Evolutionary conservation across 2,888 invertebrate genomes (phyloP), one percentile per base, ranked within the genome.

Genomic region (Clepsis dumicolana): DNA sequence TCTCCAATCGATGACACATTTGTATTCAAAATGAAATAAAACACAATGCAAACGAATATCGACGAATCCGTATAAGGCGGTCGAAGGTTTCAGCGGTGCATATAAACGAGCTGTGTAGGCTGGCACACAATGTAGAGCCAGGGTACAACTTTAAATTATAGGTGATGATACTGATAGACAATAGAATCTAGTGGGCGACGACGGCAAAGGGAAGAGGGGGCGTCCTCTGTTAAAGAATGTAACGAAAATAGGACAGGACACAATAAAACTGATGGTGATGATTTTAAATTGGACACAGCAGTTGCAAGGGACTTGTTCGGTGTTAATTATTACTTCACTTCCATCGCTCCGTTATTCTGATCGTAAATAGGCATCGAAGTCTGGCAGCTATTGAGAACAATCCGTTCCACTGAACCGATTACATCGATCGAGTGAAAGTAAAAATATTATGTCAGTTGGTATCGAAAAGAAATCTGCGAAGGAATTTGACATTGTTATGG

Each of bases 81-180:
- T 71, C 61, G 82, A 82, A 83, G 86, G 84, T 80, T 81, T 77
- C 73, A 78, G 73, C 74, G 77, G 71, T 84, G 90, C 83, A 90
- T 88, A 84, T 77, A 77, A 86, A 90, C 78, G 75, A 78, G 72
- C 32, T 44, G 83, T 79, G 89, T 90, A 80, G 90, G 90, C 73
- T 64, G 83, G 61, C 60, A 64, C 61, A 52, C 64, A 62, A 64
- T 65, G 59, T 65, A 67, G 59, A 52, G 18, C 48, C 27, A 24
- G 44, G 18, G 29, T 32, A 57, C 50, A 48, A 48, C 52, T 50
- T 41, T 10, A 59, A 73, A 77, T 75, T 75, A 71, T 71, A 72
- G 72, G 73, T 72, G 75, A 48, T 48, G 3, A 21, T 4, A 21
- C 18, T 48, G 48, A 70, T 74, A 75, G 72, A 77, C 69, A 77